Base-by-base conservation (phyloP, 2,888 invertebrate genomes). In the Lymantria dispar region DNA sequence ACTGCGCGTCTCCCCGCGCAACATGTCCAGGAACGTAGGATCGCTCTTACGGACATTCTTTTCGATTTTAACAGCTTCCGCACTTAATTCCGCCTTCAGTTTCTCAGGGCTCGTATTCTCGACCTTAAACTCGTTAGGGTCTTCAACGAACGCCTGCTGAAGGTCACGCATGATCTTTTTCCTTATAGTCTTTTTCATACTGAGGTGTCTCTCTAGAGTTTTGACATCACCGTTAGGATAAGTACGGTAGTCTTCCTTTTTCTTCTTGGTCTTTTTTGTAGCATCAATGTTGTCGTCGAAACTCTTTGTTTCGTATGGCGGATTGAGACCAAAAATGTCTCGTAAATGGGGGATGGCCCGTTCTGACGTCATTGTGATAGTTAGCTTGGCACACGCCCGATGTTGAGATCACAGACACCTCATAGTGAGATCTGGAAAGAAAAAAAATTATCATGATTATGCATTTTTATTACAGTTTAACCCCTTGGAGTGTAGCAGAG, bases 101-200 rank as follows among this genome's bases (percentile, higher is more conserved):
- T 94, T 94, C 78, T 94, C 94, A 46, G 93, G 94, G 66, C 93
- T 93, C 73, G 94, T 93, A 72, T 94, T 94, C 70, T 94, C 94
- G 65, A 94, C 94, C 74, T 93, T 93, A 82, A 94, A 94, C 86
- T 94, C 94, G 80, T 94, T 94, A 62, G 94, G 94, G 79, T 94
- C 94, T 74, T 94, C 94, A 67, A 94, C 94, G 79, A 94, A 94
- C 41, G 94, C 94, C 78, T 96, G 96, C 74, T 95, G 94, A 66
- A 96, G 91, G 80, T 96, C 96, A 33, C 96, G 92, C 95, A 96
- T 96, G 76, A 96, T 96, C 86, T 96, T 96, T 89, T 96, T 96
- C 66, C 96, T 88, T 64, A 96, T 96, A 13, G 96, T 96, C 79
- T 96, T 96, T 90, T 96, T 96, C 96, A 96, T 96, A 77, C 96